Base-by-base conservation (phyloP, 2,797 vertebrate species). In the Xyrichtys novacula region DNA sequence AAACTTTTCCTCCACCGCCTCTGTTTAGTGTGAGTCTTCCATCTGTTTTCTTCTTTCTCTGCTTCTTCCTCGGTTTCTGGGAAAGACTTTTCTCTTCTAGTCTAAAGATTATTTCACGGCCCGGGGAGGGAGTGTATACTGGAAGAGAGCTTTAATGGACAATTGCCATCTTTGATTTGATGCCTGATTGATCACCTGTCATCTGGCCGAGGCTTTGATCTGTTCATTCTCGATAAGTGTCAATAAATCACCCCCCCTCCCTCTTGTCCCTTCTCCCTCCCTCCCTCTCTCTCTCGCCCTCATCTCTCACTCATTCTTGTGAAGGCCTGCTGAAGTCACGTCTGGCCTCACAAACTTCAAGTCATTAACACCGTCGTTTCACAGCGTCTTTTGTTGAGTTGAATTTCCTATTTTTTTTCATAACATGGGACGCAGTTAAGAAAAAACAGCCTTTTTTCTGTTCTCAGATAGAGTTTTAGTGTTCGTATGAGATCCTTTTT, bases 161-260 rank as follows among this genome's bases (percentile, higher is more conserved):
- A 95, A 88, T 95, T 95, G 95, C 95, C 95, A 96, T 94, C 94
- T 95, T 96, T 95, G 95, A 96, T 96, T 97, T 97, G 96, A 98
- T 91, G 93, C 91, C 92, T 96, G 97, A 99, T 96, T 96, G 96
- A 98, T 97, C 87, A 88, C 90, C 94, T 88, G 95, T 97, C 96
- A 96, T 94, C 91, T 83, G 86, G 88, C 72, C 88, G 91, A 85
- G 92, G 85, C 85, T 95, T 94, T 93, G 93, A 94, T 93, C 92
- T 93, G 89, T 92, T 93, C 91, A 88, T 91, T 96, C 95, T 95
- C 94, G 95, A 98, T 98, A 96, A 97, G 95, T 96, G 96, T 97
- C 96, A 95, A 97, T 98, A 97, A 97, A 96, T 97, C 95, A 95
- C 90, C 93, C 89, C 87, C 91, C 88, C 83, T 42, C 8, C 10